Conservation (phyloP, 2,888 invertebrate genomes). For the Orgyia antiqua region DNA sequence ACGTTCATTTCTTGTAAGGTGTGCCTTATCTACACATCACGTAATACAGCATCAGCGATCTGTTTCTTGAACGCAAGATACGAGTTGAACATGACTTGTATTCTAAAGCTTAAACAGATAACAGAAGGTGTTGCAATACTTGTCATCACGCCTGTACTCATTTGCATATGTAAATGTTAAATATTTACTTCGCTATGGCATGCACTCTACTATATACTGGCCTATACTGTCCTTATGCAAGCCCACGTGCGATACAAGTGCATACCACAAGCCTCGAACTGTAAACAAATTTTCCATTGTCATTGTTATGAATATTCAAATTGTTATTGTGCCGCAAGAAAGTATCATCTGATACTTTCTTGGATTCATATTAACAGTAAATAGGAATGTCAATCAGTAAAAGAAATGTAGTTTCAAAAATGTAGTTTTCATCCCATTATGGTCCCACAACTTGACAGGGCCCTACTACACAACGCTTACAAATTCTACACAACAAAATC, state of each 20-base stretch:
- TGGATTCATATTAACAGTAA: no score
- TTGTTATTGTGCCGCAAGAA: no score
- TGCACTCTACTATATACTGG: no score
- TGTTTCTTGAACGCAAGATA: constrained; percentile 23
- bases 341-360: no score
- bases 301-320: no score
- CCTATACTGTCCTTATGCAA: constrained; percentile 55
- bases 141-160: constrained; percentile 16
- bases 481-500: no score
- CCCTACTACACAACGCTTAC: no score
- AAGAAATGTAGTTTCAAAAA: no score
- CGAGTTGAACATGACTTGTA: constrained; percentile 26
- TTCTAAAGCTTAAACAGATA: constrained; percentile 17
- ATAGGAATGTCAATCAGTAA: no score
- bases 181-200: no score
- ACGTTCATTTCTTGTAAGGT: constrained; percentile 54
- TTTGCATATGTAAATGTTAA: constrained; percentile 28
- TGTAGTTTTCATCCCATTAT: no score
- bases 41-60: constrained; percentile 43
- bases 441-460: no score
- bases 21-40: constrained; percentile 59
- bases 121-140: constrained; percentile 21
- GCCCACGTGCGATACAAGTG: constrained; percentile 46
- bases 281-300: not conserved
- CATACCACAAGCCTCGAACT: constrained; percentile 20